These are phyloP conservation scores for Sogatella furcifera DNA, from an alignment of 1,140 invertebrate species.

Conservation along the genomic window DNA sequence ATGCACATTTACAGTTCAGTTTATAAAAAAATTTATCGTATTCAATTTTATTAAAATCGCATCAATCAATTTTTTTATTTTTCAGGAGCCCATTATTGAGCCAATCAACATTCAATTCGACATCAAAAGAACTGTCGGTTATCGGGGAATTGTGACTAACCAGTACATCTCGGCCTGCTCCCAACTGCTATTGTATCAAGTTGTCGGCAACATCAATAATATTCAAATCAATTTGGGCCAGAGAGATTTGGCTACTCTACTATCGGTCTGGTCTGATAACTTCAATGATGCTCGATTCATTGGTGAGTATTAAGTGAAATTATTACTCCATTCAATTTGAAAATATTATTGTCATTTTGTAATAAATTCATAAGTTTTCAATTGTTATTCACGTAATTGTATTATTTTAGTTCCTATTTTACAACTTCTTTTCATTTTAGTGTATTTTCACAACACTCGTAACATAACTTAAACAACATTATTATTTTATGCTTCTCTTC, in stretches of 20 bases:
- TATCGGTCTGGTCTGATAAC: slow-evolving; percentile 58
- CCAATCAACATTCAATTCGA: slow-evolving; percentile 60
- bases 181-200: slow-evolving; percentile 43
- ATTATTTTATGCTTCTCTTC: too few species aligned
- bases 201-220: slow-evolving; percentile 53
- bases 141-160: slow-evolving; percentile 24
- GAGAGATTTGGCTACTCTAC: slow-evolving; percentile 53
- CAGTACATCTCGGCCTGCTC: slow-evolving; percentile 15
- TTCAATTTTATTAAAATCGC: too few species aligned
- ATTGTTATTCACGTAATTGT: too few species aligned
- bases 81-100: slow-evolving; percentile 62
- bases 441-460: too few species aligned
- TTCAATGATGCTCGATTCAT: slow-evolving; percentile 37
- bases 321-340: too few species aligned
- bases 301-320: slow-evolving; percentile 18
- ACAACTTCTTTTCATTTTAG: too few species aligned
- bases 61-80: slow-evolving; percentile 4
- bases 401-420: too few species aligned
- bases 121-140: slow-evolving; percentile 50
- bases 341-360: too few species aligned
- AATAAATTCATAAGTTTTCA: too few species aligned
- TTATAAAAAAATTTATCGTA: neutral
- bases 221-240: slow-evolving; percentile 58
- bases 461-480: too few species aligned
- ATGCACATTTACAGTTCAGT: too few species aligned